Evolutionary conservation across 2,888 invertebrate species (phyloP).

Genomic region (Laothoe populi): DNA sequence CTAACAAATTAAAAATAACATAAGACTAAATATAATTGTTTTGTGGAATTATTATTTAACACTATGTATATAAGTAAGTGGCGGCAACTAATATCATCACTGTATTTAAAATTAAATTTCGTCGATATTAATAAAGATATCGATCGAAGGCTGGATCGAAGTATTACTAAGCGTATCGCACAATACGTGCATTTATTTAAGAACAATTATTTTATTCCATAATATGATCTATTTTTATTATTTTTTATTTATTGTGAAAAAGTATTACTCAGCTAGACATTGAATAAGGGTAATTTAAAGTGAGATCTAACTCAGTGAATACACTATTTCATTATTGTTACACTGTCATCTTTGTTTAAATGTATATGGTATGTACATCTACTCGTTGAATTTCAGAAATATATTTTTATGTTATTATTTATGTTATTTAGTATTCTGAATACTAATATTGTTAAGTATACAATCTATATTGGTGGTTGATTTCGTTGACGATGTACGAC

Average conservation of each 20-base stretch:
- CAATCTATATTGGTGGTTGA: neutral
- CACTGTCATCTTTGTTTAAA: neutral
- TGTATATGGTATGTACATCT: neutral
- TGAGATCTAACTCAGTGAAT: neutral
- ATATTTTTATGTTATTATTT: conserved; percentile 2
- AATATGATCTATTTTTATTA: neutral
- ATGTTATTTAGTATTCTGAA: neutral
- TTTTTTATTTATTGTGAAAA: neutral
- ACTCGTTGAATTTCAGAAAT: neutral
- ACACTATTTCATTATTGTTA: neutral
- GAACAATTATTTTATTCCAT: neutral
- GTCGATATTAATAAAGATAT: neutral
- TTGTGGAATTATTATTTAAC: neutral
- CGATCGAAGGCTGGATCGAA: neutral
- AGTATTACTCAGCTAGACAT: neutral
- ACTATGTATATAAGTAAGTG: neutral
- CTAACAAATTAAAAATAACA: conserved; percentile 65
- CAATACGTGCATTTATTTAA: neutral
- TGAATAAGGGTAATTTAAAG: neutral
- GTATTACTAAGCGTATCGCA: neutral
- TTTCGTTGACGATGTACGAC: too few species aligned
- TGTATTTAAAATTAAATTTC: neutral
- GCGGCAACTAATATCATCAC: conserved; percentile 3
- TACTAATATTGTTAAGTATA: neutral
- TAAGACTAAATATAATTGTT: conserved; percentile 37